Evolutionary conservation across 2,113 vertebrate species (phyloP), one percentile per base, ranked within the genome.

Genomic region (Pyxicephalus adspersus): DNA sequence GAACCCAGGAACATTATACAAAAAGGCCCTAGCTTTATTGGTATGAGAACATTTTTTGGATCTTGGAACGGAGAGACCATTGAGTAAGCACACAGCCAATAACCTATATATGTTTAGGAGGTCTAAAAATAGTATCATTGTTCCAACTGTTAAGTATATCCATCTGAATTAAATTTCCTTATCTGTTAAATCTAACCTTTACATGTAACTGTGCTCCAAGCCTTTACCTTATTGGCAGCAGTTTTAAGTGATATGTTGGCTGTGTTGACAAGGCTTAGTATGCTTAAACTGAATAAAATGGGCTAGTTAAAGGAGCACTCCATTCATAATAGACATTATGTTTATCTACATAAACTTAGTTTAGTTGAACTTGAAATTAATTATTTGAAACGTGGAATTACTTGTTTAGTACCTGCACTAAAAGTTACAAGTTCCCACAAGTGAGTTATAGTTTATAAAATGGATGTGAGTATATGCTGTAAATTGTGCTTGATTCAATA

Each of bases 51-150:
- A 29, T 71, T 83, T 78, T 20, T 74, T 84, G 77, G 50, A 65
- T 83, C 60, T 58, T 22, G 28, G 52, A 60, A 68, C 80, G 38
- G 23, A 57, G 23, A 75, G 71, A 77, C 52, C 64, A 55, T 64
- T 57, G 67, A 86, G 66, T 74, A 83, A 81, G 80, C 77, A 83
- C 73, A 84, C 50, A 66, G 84, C 82, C 64, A 82, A 84, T 50
- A 64, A 17, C 72, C 83, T 66, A 78, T 77, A 58, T 58, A 45
- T 72, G 64, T 74, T 28, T 64, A 81, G 81, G 28, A 55, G 67
- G 38, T 45, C 66, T 34, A 54, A 63, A 71, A 71, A 80, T 68
- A 80, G 38, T 76, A 60, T 26, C 54, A 77, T 34, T 68, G 64
- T 60, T 79, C 64, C 64, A 79, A 66, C 17, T 68, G n/a, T 68